Percentiles rank a stretch among this genome's conserved stretches.
phyloP scores from a whole-genome alignment of 1,140 invertebrate species.

The Trichonephila clavata region DNA sequence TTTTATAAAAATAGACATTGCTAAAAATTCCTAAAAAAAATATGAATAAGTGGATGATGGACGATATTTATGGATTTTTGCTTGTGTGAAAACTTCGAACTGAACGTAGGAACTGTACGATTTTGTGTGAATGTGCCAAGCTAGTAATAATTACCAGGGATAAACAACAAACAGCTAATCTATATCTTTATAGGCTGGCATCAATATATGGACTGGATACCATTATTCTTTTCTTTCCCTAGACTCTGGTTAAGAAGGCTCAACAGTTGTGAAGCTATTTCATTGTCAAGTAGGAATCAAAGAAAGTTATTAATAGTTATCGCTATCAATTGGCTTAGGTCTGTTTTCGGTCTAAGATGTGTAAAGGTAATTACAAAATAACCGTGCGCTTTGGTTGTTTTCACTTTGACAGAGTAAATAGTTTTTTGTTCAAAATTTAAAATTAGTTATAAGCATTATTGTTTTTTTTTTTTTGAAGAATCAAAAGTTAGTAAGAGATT shows the following conservation, averaged over 20 bases:
- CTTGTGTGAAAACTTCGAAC: slow-evolving; percentile 15
- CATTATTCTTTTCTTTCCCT: slow-evolving; percentile 46
- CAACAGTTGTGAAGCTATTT: slow-evolving; percentile 33
- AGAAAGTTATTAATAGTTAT: slow-evolving; percentile 49
- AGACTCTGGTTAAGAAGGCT: slow-evolving; percentile 50
- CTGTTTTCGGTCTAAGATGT: not conserved
- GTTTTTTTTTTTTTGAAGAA: too few species aligned
- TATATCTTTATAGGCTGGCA: slow-evolving; percentile 42
- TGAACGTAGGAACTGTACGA: slow-evolving; percentile 51
- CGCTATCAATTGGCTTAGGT: not conserved
- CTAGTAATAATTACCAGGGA: slow-evolving; percentile 39
- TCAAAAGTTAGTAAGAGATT: too few species aligned
- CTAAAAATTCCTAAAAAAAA: slow-evolving; percentile 60
- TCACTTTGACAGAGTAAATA: too few species aligned
- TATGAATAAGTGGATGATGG: slow-evolving; percentile 16
- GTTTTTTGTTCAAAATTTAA: too few species aligned
- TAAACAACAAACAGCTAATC: not conserved
- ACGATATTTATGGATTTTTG: slow-evolving; percentile 20
- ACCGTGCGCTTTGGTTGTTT: too few species aligned
- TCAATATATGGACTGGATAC: slow-evolving; percentile 11
- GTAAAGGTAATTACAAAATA: too few species aligned
- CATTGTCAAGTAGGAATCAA: slow-evolving; percentile 46
- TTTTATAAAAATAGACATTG: slow-evolving; percentile 54
- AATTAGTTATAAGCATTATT: too few species aligned
- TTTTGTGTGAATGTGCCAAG: slow-evolving; percentile 70